Evolutionary conservation across 2,113 vertebrate genomes (phyloP).

Genomic region (Nannobrachium achirus): DNA sequence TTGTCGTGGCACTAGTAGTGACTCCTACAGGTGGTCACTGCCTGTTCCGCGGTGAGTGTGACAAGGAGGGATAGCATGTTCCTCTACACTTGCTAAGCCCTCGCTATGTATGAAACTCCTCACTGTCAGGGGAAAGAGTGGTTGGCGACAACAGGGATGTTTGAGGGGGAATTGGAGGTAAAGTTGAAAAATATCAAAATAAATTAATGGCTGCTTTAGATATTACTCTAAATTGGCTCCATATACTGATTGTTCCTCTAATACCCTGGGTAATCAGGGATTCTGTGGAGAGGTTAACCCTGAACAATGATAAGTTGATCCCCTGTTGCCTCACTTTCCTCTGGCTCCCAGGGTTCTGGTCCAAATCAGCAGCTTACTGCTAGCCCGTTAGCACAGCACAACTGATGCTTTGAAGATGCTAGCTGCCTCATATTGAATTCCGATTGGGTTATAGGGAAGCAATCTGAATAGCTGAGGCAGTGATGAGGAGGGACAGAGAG

Average conservation of each 20-base stretch:
- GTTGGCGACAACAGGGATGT: no score
- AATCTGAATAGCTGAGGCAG: constrained; percentile 41
- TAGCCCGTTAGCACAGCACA: constrained; percentile 3
- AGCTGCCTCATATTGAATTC: constrained; percentile 35
- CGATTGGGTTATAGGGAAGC: constrained; percentile 41
- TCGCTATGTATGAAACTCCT: no score
- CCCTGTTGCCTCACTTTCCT: constrained; percentile 3
- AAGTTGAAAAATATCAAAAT: no score
- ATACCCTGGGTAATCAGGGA: constrained; percentile 15
- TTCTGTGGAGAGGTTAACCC: constrained; percentile 31
- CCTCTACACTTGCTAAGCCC: no score
- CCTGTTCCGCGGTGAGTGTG: no score
- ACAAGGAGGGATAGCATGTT: no score
- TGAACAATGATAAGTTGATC: constrained; percentile 37
- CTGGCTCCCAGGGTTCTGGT: constrained; percentile 32
- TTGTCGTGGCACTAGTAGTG: no score
- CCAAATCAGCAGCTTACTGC: constrained; percentile 50
- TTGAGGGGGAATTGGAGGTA: no score
- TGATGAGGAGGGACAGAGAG: constrained; percentile 36
- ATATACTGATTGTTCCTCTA: neutral
- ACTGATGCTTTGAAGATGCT: constrained; percentile 36
- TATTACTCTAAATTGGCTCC: neutral
- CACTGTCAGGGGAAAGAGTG: no score
- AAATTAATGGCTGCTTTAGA: no score
- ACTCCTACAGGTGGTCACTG: no score